phyloP scores from a whole-genome alignment of 2,888 invertebrate species.

The Gastrophysa polygoni region DNA sequence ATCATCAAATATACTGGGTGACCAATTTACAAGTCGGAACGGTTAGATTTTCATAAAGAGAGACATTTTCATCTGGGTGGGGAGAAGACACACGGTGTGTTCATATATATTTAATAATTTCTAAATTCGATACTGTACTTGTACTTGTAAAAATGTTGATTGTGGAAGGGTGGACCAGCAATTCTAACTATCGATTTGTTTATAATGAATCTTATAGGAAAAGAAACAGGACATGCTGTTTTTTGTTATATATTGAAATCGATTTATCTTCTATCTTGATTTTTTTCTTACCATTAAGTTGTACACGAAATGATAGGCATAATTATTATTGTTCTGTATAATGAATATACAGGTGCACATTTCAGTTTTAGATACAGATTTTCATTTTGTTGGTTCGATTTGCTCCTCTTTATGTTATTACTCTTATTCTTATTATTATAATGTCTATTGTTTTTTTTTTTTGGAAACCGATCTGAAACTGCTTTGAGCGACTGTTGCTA shows the following conservation, averaged over 20 bases:
- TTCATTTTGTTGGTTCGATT: neutral
- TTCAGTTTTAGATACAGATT: conserved; percentile 50
- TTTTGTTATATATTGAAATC: conserved; percentile 43
- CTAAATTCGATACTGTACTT: too few species aligned
- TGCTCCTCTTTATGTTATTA: neutral
- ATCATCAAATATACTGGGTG: too few species aligned
- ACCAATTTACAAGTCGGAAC: too few species aligned
- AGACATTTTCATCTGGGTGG: too few species aligned
- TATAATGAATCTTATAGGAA: neutral
- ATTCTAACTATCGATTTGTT: neutral
- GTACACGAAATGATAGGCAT: conserved; percentile 51
- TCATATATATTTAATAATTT: too few species aligned
- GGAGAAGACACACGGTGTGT: too few species aligned
- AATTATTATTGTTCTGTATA: conserved; percentile 53
- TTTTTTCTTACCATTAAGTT: conserved; percentile 56
- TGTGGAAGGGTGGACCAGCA: neutral
- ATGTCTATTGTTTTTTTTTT: conserved; percentile 24
- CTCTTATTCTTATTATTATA: neutral
- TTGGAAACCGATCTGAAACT: conserved; percentile 50
- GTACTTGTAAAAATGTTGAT: too few species aligned
- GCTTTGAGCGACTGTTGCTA: conserved; percentile 54
- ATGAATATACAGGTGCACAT: conserved; percentile 56
- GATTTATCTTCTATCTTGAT: conserved; percentile 46
- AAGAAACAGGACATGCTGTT: conserved; percentile 22
- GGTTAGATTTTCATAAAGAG: too few species aligned